Conservation (phyloP, 2,888 invertebrate species). For the Chrysina gloriosa region DNA sequence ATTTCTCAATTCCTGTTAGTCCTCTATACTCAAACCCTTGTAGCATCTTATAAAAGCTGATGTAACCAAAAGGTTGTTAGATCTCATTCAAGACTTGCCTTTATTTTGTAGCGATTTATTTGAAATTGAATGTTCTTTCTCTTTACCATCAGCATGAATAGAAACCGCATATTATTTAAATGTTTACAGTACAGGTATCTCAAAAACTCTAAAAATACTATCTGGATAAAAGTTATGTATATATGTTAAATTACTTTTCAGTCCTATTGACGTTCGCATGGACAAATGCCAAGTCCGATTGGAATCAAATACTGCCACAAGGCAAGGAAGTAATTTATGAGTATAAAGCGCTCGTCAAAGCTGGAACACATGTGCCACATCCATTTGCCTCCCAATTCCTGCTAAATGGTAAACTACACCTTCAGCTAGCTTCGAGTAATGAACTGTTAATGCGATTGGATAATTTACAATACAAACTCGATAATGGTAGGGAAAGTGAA, state of each 20-base stretch:
- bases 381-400: constrained; percentile 59
- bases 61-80: too few species aligned
- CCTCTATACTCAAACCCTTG: too few species aligned
- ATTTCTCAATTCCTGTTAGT: too few species aligned
- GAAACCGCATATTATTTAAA: too few species aligned
- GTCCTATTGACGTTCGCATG: constrained; percentile 31
- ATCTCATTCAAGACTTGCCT: too few species aligned
- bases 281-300: not conserved
- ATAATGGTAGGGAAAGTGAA: constrained; percentile 55
- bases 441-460: constrained; percentile 53
- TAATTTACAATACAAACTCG: constrained; percentile 57
- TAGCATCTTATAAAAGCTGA: too few species aligned
- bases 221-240: not conserved
- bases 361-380: constrained; percentile 59
- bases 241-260: constrained; percentile 32
- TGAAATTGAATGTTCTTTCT: too few species aligned
- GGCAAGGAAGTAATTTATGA: constrained; percentile 65
- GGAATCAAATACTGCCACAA: constrained; percentile 60
- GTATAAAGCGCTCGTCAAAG: constrained; percentile 61
- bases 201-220: too few species aligned
- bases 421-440: constrained; percentile 55
- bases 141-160: too few species aligned
- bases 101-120: too few species aligned
- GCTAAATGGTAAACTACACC: constrained; percentile 59
- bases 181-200: too few species aligned